phyloP scores from a whole-genome alignment of 2,888 invertebrate species.

The Idaea dimidiata region DNA sequence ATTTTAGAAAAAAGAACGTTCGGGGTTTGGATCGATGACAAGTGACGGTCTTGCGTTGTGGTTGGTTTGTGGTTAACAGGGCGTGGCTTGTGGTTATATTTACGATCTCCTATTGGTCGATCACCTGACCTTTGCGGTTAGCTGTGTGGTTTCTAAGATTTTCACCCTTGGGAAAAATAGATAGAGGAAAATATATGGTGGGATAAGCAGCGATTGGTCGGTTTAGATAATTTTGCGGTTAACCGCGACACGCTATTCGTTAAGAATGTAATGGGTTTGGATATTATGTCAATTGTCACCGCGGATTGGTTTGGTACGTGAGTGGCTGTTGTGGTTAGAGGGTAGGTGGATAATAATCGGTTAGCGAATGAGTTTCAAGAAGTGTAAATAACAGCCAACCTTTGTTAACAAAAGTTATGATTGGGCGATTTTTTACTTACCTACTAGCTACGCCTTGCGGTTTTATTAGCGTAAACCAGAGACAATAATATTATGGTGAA shows the following conservation, averaged over 20 bases:
- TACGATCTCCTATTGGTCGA: conserved; percentile 81
- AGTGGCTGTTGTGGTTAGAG: conserved; percentile 34
- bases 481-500: too few relatives aligned
- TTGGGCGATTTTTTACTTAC: background rate
- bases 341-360: conserved; percentile 12
- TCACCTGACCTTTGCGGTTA: conserved; percentile 81
- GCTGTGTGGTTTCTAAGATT: conserved; percentile 83
- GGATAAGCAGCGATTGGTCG: conserved; percentile 65
- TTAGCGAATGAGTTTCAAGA: conserved; percentile 21
- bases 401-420: background rate
- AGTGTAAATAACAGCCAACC: conserved; percentile 4
- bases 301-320: conserved; percentile 36
- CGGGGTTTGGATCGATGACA: conserved; percentile 67
- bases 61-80: conserved; percentile 84
- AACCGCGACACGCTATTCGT: conserved; percentile 76
- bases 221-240: conserved; percentile 70
- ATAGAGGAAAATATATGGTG: conserved; percentile 71
- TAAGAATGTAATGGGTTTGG: conserved; percentile 73
- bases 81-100: conserved; percentile 83
- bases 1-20: conserved; percentile 60
- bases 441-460: background rate
- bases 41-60: conserved; percentile 76
- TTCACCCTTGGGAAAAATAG: conserved; percentile 77
- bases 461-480: background rate
- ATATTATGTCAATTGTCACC: conserved; percentile 57